A percentile compares a stretch with the other conserved stretches of the same genome.
Conservation (phyloP, 1,140 invertebrate species). For the Formica exsecta region DNA sequence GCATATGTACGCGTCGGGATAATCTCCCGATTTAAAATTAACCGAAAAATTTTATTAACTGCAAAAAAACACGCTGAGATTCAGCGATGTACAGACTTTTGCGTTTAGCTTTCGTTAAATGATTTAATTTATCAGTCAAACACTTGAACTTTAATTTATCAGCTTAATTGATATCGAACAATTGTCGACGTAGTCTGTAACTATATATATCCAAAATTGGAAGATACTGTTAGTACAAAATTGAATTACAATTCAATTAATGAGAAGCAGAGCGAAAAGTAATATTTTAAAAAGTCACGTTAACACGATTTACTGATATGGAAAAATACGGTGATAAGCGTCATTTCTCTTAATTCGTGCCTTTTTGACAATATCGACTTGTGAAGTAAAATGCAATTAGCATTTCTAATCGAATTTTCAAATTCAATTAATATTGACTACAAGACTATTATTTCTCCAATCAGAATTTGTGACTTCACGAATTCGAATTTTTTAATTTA, state of each 20-base stretch:
- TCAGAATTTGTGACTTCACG: not conserved
- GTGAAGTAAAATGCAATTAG: not conserved
- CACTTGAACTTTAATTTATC: too few species aligned
- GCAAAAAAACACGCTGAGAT: not conserved
- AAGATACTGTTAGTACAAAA: not conserved
- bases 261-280: not conserved
- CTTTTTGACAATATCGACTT: not conserved
- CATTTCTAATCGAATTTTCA: not conserved
- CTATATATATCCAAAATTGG: not conserved
- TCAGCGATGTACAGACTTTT: not conserved
- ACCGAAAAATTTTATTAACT: not conserved
- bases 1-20: constrained; percentile 3
- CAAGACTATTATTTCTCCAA: not conserved
- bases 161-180: not conserved
- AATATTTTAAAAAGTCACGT: not conserved
- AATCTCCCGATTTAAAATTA: constrained; percentile 14
- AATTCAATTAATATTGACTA: not conserved
- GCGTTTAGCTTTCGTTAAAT: not conserved
- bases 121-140: not conserved
- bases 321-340: not conserved
- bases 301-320: not conserved
- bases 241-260: not conserved
- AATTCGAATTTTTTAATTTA: not conserved
- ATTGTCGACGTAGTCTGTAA: not conserved
- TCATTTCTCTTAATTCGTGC: not conserved